Base-by-base conservation (phyloP, 2,113 vertebrate species). In the Silurus asotus region DNA sequence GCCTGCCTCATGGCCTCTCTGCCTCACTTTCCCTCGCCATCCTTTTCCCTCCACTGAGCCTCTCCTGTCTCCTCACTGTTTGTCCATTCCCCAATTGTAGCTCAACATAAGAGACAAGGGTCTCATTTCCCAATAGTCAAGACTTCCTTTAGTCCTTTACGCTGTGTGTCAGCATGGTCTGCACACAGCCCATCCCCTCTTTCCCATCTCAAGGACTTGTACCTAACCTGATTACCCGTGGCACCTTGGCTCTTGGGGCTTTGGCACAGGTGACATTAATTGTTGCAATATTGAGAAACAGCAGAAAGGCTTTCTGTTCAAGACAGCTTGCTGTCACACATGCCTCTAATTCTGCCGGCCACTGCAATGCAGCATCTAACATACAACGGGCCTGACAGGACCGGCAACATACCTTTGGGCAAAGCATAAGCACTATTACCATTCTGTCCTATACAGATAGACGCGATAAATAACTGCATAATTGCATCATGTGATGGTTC, bases 211-310 rank as follows among this genome's bases (percentile, higher is more conserved):
- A 91, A 91, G 92, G 91, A 87, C 91, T 93, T 83, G 86, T 78
- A 61, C 90, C 88, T 91, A 90, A 89, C 91, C 90, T 95, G 93
- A 95, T 95, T 94, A 95, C 90, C 93, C 91, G 84, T 94, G 94
- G 92, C 95, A 95, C 90, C 90, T 89, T 84, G 89, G 90, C 92
- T 94, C 92, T 89, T 84, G 92, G 92, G 93, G 92, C 90, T 91
- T 90, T 87, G 82, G 89, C 88, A 88, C 92, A 93, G 93, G 93
- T 95, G 93, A 93, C 93, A 94, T 62, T 28, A 87, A 88, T 87
- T 89, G 90, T 91, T 89, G 78, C 86, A 82, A 87, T 87, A 87
- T 81, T 85, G 90, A 87, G 74, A 82, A 84, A 89, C 86, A 87
- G 90, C 87, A 76, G 77, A 88, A 86, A 72, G 70, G 87, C 59